Percentiles rank a stretch among this genome's conserved stretches.
These are phyloP conservation scores for Dichetophora obliterata DNA, from an alignment of 2,888 invertebrate genomes.

Conservation along the genomic window DNA sequence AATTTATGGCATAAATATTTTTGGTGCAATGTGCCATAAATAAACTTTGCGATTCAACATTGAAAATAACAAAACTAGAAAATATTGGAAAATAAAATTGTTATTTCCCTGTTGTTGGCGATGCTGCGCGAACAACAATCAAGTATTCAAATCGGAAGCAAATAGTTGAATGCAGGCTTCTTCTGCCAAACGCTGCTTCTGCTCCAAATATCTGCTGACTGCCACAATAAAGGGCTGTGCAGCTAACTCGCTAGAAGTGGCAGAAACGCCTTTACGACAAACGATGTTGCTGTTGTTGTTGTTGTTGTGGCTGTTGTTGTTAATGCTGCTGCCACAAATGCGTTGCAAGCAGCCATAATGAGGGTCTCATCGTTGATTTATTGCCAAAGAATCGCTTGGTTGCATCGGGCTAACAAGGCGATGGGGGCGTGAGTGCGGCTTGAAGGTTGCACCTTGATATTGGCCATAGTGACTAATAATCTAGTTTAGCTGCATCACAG, in stretches of 20 bases:
- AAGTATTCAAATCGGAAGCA: slow-evolving; percentile 3
- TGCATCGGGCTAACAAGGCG: neutral
- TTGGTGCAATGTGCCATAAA: neutral
- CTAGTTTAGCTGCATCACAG: slow-evolving; percentile 26
- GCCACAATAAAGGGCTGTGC: neutral
- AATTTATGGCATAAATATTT: neutral
- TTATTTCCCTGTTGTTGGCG: too few species aligned
- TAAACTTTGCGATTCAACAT: neutral
- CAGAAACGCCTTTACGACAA: slow-evolving; percentile 29
- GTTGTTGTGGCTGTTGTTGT: neutral
- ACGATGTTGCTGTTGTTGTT: neutral
- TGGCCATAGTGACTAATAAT: neutral
- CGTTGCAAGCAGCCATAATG: slow-evolving; percentile 28
- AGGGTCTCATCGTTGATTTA: slow-evolving; percentile 33
- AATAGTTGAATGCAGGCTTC: neutral
- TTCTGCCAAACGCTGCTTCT: neutral
- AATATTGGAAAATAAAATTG: neutral
- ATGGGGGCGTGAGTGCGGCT: neutral
- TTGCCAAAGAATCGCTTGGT: slow-evolving; percentile 18
- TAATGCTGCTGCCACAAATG: slow-evolving; percentile 15
- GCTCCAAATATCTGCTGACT: neutral
- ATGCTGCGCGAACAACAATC: neutral
- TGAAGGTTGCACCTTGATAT: neutral
- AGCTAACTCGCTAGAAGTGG: slow-evolving; percentile 6
- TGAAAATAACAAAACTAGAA: neutral